Conservation (phyloP, 2,113 vertebrate species). For the Patagioenas fasciata region DNA sequence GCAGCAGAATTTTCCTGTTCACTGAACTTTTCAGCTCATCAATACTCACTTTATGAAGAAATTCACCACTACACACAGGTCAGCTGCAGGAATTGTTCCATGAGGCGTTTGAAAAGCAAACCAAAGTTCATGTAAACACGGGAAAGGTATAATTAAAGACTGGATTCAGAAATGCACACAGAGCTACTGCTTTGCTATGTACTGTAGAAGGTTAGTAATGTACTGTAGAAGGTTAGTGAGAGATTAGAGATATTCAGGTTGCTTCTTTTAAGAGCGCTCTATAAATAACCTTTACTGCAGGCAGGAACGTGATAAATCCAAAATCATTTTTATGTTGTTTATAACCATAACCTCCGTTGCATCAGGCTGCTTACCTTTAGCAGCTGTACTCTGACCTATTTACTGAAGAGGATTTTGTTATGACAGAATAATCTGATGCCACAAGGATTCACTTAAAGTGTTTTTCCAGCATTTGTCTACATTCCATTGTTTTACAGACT, state of each 20-base stretch:
- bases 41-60: conserved; percentile 82
- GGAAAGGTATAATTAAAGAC: conserved; percentile 69
- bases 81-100: conserved; percentile 71
- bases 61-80: conserved; percentile 74
- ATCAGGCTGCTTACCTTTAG: background rate
- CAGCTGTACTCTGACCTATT: conserved; percentile 23
- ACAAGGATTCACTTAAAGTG: background rate
- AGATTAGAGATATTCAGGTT: conserved; percentile 24
- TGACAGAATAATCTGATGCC: background rate
- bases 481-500: conserved; percentile 10
- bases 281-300: conserved; percentile 48
- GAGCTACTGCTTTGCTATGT: conserved; percentile 19
- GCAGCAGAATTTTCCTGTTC: conserved; percentile 87
- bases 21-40: conserved; percentile 86
- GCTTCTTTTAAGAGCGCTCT: background rate
- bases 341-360: background rate
- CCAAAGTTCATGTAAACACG: conserved; percentile 77
- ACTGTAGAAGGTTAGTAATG: conserved; percentile 20
- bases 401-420: background rate
- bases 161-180: conserved; percentile 1
- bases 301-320: conserved; percentile 56
- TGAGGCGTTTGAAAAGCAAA: conserved; percentile 74
- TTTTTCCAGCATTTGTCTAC: background rate
- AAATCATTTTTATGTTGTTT: background rate
- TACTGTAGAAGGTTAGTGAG: conserved; percentile 16